Evolutionary conservation across 2,113 vertebrate species (phyloP).

Genomic region (Notarius lentiginosus): DNA sequence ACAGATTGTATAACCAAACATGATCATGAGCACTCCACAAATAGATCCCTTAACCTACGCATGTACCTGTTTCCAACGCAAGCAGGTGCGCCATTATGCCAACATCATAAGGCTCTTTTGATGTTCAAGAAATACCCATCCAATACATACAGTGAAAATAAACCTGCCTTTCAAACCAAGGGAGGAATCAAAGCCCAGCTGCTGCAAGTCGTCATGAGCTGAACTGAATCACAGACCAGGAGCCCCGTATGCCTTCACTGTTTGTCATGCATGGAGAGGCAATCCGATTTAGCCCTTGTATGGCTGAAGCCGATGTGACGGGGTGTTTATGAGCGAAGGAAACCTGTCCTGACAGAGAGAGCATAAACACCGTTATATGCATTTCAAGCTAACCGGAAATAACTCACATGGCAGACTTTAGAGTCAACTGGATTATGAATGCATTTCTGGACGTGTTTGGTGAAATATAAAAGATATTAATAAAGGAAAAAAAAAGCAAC

Average conservation of each 20-base stretch:
- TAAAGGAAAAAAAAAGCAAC: neutral
- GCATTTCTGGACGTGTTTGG: neutral
- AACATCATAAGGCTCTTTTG: conserved; percentile 22
- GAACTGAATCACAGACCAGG: neutral
- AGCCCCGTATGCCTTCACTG: neutral
- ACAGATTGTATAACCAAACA: neutral
- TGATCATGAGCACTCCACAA: conserved; percentile 12
- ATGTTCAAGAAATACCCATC: neutral
- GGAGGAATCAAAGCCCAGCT: conserved; percentile 1
- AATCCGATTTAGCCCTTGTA: neutral
- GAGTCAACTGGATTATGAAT: conserved; percentile 33
- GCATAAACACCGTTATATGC: neutral
- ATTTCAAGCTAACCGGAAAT: conserved; percentile 28
- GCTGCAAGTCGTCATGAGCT: neutral
- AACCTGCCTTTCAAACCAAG: neutral
- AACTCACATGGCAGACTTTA: neutral
- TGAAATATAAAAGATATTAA: neutral
- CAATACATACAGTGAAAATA: neutral
- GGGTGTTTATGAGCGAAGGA: neutral
- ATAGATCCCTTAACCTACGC: conserved; percentile 16
- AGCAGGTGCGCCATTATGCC: neutral
- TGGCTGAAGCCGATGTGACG: neutral
- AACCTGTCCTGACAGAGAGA: neutral
- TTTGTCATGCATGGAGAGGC: neutral
- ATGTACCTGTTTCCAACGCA: neutral